Base-by-base conservation (phyloP, 2,113 vertebrate species). In the Coracopsis vasa region DNA sequence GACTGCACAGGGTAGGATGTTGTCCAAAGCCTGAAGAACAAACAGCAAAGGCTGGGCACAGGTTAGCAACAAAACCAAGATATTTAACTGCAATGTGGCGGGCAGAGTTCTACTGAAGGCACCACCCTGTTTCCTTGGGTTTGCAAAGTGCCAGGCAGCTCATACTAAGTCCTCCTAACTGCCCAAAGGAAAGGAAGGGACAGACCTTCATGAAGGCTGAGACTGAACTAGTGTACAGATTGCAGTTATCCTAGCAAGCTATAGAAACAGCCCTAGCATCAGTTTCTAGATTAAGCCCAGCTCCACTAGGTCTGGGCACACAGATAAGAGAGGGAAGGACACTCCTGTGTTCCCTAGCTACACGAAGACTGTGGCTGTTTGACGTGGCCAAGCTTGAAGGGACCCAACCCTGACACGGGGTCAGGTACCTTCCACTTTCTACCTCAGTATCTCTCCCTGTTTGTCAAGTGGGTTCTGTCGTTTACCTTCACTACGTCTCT, bases 1-100 rank as follows among this genome's bases (percentile, higher is more conserved):
- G 21, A 35, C 44, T 7, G 8, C 39, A 6, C 1, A 8, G 27
- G 53, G 35, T 1, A 29, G 35, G 27, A 19, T 5, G 0, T 13
- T 41, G 45, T 28, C 45, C 14, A 42, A 60, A 48, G 65, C 41
- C 58, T 37, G 58, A 64, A 53, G 44, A 51, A n/a, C 31, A 33
- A 72, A 19, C 29, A 31, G 33, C 54, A 48, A 44, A 48, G 33
- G 33, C 41, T 31, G 42, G 24, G 33, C 24, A 13, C 16, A 27
- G 25, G 7, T 47, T 21, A 33, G 48, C 23, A 65, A 45, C 17
- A 24, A 28, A 69, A 13, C 1, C 75, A 42, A 53, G 64, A 44
- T 5, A 13, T 1, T 6, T 4, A 80, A 25, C 21, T 4, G 13
- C 25, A 80, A 7, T 1, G 0, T 29, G 37, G 37, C 64, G 9